Evolutionary conservation across 2,113 vertebrate species (phyloP), one percentile per base, ranked within the genome.

Genomic region (Pedetes capensis): DNA sequence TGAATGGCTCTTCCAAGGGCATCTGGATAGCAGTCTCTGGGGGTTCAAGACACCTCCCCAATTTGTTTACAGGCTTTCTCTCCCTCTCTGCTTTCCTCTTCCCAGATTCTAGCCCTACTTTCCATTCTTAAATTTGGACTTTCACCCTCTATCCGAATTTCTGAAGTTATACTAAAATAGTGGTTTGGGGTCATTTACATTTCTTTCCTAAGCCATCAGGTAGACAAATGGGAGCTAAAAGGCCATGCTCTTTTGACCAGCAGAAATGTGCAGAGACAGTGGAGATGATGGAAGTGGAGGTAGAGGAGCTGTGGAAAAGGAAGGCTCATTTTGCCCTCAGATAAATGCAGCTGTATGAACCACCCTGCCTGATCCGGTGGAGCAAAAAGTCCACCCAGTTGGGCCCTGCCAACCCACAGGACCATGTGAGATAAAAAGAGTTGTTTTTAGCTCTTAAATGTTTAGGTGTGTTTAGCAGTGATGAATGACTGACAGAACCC

Each of bases 321-420:
- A 72, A 66, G 14, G 8, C 11, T 39, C 16, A 29, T 6, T 2
- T 22, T 53, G 22, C 20, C 13, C 61, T 51, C 11, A 32, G 51
- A 64, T 39, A 34, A 42, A 8, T 1, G 22, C 42, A 49, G 44
- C 42, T 51, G 29, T 16, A 3, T 4, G 25, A 42, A 49, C 1
- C 34, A 29, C 39, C 44, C 11, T 44, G 6, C 34, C n/a, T 82
- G 53, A 29, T 2, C 29, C 5, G 0, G 0, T 18, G 51, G 37
- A 74, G 34, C 5, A n/a, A 39, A 61, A 69, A 53, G 13, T 17
- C 32, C 1, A 22, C 34, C 84, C 55, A 10, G 25, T 37, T 32
- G 66, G 72, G 59, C n/a, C 57, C n/a, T 39, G 51, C 32, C 53
- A 34, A 29, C 42, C 25, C 34, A 57, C 10, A 55, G 47, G 51